Conservation (phyloP, 2,797 vertebrate species). For the Buceros bicornis region DNA sequence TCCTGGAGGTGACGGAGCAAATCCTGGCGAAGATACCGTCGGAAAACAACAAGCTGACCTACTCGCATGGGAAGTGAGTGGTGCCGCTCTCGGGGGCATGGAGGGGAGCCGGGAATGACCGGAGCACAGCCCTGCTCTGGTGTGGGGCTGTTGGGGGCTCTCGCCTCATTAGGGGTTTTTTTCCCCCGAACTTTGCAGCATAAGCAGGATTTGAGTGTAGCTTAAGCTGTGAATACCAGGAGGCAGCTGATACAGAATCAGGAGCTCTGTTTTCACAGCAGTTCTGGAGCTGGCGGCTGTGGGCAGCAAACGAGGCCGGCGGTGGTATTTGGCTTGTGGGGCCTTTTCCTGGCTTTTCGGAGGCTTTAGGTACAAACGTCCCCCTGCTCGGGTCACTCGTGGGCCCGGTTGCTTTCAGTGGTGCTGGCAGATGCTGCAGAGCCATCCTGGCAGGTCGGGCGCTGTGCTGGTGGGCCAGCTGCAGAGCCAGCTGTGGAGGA, state of each 20-base stretch:
- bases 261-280: neutral
- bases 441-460: neutral
- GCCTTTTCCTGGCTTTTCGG: neutral
- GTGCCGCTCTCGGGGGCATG: neutral
- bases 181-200: neutral
- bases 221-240: neutral
- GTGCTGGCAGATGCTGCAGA: neutral
- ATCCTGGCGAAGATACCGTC: slow-evolving; percentile 96
- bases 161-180: fast-evolving
- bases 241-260: fast-evolving
- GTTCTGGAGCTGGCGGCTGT: neutral
- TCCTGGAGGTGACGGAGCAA: slow-evolving; percentile 97
- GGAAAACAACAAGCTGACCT: slow-evolving; percentile 97
- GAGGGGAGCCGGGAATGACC: fast-evolving
- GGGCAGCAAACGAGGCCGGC: too few species aligned
- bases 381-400: neutral
- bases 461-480: neutral
- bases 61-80: slow-evolving; percentile 94
- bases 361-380: neutral
- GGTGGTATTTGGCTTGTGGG: neutral
- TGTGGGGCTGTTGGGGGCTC: neutral
- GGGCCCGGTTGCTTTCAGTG: neutral
- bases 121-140: fast-evolving
- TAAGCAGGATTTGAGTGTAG: neutral
- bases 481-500: neutral